phyloP scores from a whole-genome alignment of 2,888 invertebrate species.

The Monochamus alternatus region DNA sequence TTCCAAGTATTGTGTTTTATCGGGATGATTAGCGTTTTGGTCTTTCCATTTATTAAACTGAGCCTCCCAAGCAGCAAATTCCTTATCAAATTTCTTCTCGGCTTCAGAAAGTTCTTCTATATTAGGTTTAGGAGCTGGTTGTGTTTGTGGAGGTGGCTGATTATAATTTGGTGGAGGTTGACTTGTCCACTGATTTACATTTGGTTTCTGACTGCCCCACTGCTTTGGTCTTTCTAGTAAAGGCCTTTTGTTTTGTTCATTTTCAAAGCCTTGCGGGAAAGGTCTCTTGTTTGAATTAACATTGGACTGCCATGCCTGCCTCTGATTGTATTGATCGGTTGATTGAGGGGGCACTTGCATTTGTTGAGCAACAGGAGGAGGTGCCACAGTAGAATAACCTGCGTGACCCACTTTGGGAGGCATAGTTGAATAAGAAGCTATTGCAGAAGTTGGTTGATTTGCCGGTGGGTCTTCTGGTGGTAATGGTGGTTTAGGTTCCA shows the following conservation, averaged over 20 bases:
- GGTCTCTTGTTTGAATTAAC: constrained; percentile 42
- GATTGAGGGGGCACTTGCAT: constrained; percentile 22
- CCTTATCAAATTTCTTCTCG: constrained; percentile 89
- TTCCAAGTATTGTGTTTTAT: constrained; percentile 87
- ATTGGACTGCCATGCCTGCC: constrained; percentile 41
- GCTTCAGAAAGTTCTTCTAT: constrained; percentile 75
- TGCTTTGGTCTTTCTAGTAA: constrained; percentile 42
- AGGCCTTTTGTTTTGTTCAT: constrained; percentile 42
- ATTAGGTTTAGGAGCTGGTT: constrained; percentile 41
- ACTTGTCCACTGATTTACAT: constrained; percentile 35
- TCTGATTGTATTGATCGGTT: constrained; percentile 12
- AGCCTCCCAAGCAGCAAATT: constrained; percentile 93
- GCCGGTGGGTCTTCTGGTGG: constrained; percentile 66
- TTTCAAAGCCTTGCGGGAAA: constrained; percentile 41
- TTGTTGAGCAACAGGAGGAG: constrained; percentile 40
- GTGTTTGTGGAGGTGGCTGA: constrained; percentile 45
- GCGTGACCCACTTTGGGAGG: constrained; percentile 41
- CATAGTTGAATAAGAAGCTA: constrained; percentile 51
- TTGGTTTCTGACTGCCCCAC: constrained; percentile 41
- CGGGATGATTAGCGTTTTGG: constrained; percentile 93
- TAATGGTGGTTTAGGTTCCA: constrained; percentile 69
- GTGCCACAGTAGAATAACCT: constrained; percentile 37
- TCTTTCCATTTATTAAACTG: constrained; percentile 94
- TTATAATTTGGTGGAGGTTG: constrained; percentile 30
- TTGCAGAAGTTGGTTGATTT: constrained; percentile 28